phyloP scores from a whole-genome alignment of 2,113 vertebrate species.

The Rhinopomastus cyanomelas region DNA sequence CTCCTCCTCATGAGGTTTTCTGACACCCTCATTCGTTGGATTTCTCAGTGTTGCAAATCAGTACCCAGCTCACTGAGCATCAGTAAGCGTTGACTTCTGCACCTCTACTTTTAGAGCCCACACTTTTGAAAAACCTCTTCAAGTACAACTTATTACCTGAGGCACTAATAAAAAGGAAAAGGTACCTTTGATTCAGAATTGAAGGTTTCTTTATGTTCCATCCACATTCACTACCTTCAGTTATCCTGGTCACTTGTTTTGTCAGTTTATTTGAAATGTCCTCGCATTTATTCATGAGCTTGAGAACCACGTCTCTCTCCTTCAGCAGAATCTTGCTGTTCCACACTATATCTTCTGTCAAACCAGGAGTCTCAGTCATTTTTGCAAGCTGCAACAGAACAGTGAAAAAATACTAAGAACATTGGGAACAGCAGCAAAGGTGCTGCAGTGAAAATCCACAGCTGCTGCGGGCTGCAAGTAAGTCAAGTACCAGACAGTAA shows the following conservation, averaged over 20 bases:
- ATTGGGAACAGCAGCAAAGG: not conserved
- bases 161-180: not conserved
- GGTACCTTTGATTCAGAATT: constrained; percentile 86
- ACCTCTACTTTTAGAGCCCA: not conserved
- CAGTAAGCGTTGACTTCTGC: not conserved
- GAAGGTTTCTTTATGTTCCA: constrained; percentile 82
- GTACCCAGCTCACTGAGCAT: not conserved
- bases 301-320: constrained; percentile 88
- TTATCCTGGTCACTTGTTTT: constrained; percentile 85
- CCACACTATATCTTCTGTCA: constrained; percentile 84
- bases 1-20: not conserved
- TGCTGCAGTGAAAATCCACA: not conserved
- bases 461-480: not conserved
- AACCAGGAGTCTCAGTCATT: constrained; percentile 78
- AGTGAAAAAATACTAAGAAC: not conserved
- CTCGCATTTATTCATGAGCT: constrained; percentile 93
- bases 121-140: not conserved
- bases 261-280: constrained; percentile 89
- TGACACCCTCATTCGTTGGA: not conserved
- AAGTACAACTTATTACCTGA: not conserved
- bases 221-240: constrained; percentile 72
- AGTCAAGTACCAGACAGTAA: not conserved
- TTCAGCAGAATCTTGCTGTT: constrained; percentile 89
- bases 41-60: not conserved
- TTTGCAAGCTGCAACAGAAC: constrained; percentile 76